Evolutionary conservation across 2,113 vertebrate species (phyloP).

Genomic region (Pterocles orientalis): DNA sequence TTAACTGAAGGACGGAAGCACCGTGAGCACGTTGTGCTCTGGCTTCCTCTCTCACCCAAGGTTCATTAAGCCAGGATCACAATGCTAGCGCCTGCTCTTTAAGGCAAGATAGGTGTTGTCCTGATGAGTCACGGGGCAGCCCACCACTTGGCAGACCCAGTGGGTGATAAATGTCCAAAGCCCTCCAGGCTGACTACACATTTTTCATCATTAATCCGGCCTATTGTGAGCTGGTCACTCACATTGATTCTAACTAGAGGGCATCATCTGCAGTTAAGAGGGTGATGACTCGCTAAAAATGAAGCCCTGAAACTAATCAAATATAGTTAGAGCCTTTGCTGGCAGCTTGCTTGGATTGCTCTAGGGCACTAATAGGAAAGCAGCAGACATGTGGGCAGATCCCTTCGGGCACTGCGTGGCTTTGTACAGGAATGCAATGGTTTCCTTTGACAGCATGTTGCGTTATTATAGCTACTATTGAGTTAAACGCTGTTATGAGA

Average conservation of each 20-base stretch:
- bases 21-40: not conserved
- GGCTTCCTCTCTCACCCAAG: not conserved
- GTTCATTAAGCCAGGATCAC: conserved; percentile 12
- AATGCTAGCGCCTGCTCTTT: conserved; percentile 25
- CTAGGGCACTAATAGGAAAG: conserved; percentile 28
- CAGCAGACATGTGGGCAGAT: conserved; percentile 22
- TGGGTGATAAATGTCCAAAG: conserved; percentile 91
- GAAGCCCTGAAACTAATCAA: conserved; percentile 79
- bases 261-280: conserved; percentile 85
- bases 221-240: conserved; percentile 89
- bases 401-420: not conserved
- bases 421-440: conserved; percentile 62
- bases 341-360: conserved; percentile 61
- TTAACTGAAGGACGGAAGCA: not conserved
- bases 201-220: conserved; percentile 99
- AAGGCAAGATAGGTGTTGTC: conserved; percentile 63
- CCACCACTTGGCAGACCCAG: conserved; percentile 79
- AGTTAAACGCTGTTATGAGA: not conserved
- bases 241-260: conserved; percentile 91
- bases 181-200: conserved; percentile 86
- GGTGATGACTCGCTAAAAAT: conserved; percentile 84
- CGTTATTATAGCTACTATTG: not conserved
- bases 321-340: conserved; percentile 70
- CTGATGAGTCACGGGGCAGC: conserved; percentile 75
- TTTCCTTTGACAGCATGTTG: not conserved